Base-by-base conservation (phyloP, 2,888 invertebrate genomes). In the Anoncus sp. region DNA sequence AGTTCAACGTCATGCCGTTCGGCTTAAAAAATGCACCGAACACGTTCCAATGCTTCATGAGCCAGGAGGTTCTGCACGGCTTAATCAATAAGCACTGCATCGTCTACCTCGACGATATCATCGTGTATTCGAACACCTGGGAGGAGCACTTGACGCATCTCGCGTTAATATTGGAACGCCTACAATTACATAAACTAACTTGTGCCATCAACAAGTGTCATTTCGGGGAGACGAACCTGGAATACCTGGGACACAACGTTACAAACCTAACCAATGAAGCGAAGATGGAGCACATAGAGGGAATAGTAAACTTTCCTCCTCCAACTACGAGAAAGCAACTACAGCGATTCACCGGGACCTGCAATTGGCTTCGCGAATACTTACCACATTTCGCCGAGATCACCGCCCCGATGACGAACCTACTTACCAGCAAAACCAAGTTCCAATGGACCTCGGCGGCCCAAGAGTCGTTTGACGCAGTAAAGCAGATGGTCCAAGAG, bases 21-120 rank as follows among this genome's bases (percentile, higher is more conserved):
- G n/a, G n/a, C n/a, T n/a, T n/a, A n/a, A n/a, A n/a, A 63, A 81
- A 79, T 53, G 85, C 86, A 1, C 86, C 84, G 1, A 67, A 80
- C 2, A 84, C 65, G 0, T 65, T 51, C 81, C 82, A 85, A 79
- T 77, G 85, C 75, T 83, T 85, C 2, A 85, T 85, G 80, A 70
- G 71, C 18, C 79, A 80, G 16, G 78, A 80, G 31, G 83, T 83
- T 0, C 75, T 83, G 6, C 45, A 69, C 0, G 84, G 83, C 0
- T 80, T 75, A 55, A 51, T 83, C 7, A 69, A 70, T 16, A 20
- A 78, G 9, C 75, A 75, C 73, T 79, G 79, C 24, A 10, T 82
- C 3, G 83, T n/a, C n/a, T 87, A 87, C 71, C 69, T 85, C 6
- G 85, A 86, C 55, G 85, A 86, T 59, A 82, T 86, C 22, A 81